Evolutionary conservation across 64 coral and sea anemone species (phyloP).

Genomic region (Exaiptasia diaphana): DNA sequence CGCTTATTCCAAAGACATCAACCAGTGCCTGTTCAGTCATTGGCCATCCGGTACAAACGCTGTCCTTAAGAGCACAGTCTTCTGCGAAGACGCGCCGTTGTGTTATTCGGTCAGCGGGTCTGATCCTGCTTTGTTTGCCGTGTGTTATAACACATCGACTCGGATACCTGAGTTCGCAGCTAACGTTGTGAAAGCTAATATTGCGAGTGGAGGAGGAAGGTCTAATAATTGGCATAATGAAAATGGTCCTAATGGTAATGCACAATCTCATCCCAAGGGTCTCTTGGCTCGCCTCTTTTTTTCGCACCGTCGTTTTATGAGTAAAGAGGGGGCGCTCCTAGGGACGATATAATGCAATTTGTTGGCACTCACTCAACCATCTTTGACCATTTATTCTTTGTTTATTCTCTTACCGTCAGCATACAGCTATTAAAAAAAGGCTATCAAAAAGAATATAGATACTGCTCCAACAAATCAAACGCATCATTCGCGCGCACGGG

Average conservation of each 20-base stretch:
- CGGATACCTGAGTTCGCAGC: not conserved
- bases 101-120: not conserved
- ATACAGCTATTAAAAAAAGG: too few species aligned
- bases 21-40: not conserved
- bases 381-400: too few species aligned
- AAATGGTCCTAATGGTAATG: not conserved
- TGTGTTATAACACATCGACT: not conserved
- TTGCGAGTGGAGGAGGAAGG: too few species aligned
- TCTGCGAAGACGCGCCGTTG: not conserved
- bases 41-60: not conserved
- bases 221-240: slow-evolving; percentile 10
- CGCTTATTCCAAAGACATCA: not conserved
- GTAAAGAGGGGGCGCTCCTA: not conserved
- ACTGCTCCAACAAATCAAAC: too few species aligned
- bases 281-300: too few species aligned
- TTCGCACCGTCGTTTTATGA: too few species aligned
- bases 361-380: too few species aligned
- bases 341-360: not conserved
- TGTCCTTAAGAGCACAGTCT: not conserved
- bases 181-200: too few species aligned
- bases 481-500: too few species aligned
- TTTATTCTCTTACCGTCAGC: too few species aligned
- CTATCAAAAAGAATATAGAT: too few species aligned
- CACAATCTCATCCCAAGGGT: too few species aligned
- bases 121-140: not conserved